phyloP scores from a whole-genome alignment of 1,140 invertebrate species.

The Ostrea edulis region DNA sequence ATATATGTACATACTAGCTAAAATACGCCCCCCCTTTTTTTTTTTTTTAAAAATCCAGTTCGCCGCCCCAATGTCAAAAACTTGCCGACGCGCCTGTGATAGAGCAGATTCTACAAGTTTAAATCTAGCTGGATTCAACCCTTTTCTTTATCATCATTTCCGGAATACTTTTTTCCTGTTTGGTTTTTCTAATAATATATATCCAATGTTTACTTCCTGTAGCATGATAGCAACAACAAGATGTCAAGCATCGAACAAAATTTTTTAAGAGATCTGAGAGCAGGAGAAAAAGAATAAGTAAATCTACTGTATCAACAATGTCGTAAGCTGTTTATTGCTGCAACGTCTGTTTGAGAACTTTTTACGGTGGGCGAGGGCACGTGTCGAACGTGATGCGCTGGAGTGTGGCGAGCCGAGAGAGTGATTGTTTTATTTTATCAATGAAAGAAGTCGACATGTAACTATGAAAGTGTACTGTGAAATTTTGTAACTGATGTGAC shows the following conservation, averaged over 20 bases:
- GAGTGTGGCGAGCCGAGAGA: background rate
- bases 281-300: background rate
- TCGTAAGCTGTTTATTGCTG: background rate
- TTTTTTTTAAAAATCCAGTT: no score
- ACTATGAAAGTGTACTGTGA: background rate
- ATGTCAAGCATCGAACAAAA: background rate
- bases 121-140: no score
- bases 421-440: background rate
- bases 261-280: background rate
- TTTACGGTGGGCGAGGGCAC: no score
- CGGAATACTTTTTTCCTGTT: background rate
- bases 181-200: background rate
- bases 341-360: no score
- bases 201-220: background rate
- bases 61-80: no score
- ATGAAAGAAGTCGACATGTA: background rate
- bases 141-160: no score
- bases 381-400: background rate
- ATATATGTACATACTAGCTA: no score
- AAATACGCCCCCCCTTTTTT: no score
- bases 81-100: no score
- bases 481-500: background rate
- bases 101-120: no score
- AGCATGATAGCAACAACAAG: slow-evolving; percentile 25
- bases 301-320: background rate